These are phyloP conservation scores for Phalacrocorax brasilianus DNA, from an alignment of 2,113 vertebrate species.

Conservation along the genomic window DNA sequence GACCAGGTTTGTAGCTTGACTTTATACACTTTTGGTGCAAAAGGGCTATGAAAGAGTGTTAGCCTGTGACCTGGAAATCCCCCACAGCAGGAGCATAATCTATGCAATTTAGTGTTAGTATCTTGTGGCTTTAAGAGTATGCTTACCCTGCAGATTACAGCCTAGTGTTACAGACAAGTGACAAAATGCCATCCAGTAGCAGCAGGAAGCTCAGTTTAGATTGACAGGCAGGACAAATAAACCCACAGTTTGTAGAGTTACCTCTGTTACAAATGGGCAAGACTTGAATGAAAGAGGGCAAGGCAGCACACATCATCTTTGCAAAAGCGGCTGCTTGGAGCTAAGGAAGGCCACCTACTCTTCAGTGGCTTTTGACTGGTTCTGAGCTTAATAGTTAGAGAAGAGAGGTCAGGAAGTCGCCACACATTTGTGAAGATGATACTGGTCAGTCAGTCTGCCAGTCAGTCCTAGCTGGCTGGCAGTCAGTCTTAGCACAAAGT, in stretches of 20 bases:
- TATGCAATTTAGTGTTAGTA: neutral
- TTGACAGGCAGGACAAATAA: neutral
- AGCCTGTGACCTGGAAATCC: neutral
- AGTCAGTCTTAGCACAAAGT: neutral
- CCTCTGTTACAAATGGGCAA: neutral
- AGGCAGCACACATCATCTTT: neutral
- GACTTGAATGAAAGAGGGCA: neutral
- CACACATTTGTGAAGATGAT: neutral
- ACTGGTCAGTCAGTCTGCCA: neutral
- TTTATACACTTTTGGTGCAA: neutral
- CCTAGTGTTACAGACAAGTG: neutral
- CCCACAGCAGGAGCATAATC: neutral
- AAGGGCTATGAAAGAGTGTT: neutral
- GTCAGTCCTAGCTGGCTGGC: neutral
- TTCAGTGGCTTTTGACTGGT: neutral
- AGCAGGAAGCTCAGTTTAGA: neutral
- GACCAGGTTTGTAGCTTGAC: neutral
- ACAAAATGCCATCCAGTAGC: neutral
- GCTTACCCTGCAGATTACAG: neutral
- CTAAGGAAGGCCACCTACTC: neutral
- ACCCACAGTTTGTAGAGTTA: neutral
- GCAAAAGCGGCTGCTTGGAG: neutral
- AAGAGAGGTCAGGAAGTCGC: neutral
- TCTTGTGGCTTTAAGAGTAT: neutral
- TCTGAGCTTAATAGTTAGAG: neutral